Conservation (phyloP, 2,888 invertebrate species). For the Mimas tiliae region DNA sequence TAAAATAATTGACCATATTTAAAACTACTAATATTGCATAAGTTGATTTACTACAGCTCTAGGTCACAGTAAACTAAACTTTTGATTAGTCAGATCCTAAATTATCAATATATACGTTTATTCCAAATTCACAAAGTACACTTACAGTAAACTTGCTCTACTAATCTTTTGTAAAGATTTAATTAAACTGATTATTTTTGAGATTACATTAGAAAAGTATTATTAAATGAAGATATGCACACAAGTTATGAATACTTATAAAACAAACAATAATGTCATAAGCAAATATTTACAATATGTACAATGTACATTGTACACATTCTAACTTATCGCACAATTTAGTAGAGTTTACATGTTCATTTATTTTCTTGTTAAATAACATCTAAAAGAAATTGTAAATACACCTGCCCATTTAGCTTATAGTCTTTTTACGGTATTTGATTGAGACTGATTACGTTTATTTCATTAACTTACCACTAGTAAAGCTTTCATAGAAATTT, state of each 20-base stretch:
- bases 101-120: no score
- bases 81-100: no score
- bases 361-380: background rate
- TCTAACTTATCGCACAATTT: background rate
- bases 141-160: no score
- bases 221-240: background rate
- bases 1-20: no score
- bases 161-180: no score
- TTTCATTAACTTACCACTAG: no score
- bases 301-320: background rate
- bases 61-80: no score
- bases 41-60: no score
- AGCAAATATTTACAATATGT: background rate
- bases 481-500: no score
- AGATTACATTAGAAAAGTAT: background rate
- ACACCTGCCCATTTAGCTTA: background rate
- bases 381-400: background rate
- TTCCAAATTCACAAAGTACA: no score
- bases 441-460: no score
- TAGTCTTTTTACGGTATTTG: background rate
- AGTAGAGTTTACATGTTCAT: background rate
- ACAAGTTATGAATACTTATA: background rate
- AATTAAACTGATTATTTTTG: background rate
- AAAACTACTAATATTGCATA: no score
- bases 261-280: background rate